Conservation (phyloP, 2,797 vertebrate genomes). For the Pangasius sanitwongsei region DNA sequence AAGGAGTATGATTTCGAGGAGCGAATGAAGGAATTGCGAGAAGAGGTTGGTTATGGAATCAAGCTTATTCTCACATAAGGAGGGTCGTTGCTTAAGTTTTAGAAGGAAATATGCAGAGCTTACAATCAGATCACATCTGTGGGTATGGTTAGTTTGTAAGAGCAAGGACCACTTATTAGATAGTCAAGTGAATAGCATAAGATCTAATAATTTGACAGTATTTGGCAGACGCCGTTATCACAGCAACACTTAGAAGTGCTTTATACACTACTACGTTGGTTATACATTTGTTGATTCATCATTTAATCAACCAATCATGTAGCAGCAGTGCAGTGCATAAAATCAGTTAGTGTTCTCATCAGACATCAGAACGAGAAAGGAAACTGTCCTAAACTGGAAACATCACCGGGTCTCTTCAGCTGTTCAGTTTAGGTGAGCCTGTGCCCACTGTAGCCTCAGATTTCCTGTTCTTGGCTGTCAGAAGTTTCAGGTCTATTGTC, state of each 20-base stretch:
- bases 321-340: neutral
- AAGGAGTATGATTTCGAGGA: constrained; percentile 99
- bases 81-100: constrained; percentile 3
- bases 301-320: neutral
- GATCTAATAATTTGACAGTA: neutral
- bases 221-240: neutral
- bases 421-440: neutral
- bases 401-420: neutral
- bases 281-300: neutral
- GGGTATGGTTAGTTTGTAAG: neutral
- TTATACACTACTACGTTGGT: neutral
- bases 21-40: constrained; percentile 95
- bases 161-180: neutral
- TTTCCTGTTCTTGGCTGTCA: neutral
- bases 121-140: constrained; percentile 81
- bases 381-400: neutral
- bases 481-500: neutral
- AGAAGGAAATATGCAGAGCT: constrained; percentile 96
- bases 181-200: neutral
- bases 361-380: neutral
- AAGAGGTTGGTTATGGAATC: constrained; percentile 81
- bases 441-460: neutral
- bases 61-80: neutral
- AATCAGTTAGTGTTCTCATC: neutral
- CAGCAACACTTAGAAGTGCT: neutral